phyloP scores from a whole-genome alignment of 92 coral and sea anemone genomes.

The Parazoanthus atlanticus region DNA sequence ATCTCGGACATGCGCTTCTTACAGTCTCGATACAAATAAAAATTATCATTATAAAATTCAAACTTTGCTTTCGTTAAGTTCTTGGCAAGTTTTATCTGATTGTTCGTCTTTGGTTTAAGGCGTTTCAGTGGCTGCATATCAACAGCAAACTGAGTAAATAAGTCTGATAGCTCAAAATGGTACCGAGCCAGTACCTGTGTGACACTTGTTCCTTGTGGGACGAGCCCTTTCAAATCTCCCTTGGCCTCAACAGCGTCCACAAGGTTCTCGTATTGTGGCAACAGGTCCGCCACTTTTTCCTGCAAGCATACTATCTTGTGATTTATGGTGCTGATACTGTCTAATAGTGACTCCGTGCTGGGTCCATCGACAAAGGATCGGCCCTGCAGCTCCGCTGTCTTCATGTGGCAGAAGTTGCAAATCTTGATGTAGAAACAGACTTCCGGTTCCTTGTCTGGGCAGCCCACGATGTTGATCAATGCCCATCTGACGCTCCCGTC shows the following conservation, averaged over 20 bases:
- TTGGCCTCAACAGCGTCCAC: conserved; percentile 91
- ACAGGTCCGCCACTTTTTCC: conserved; percentile 61
- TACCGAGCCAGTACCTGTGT: conserved; percentile 91
- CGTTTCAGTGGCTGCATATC: conserved; percentile 90
- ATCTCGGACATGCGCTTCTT: conserved; percentile 76
- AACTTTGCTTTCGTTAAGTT: conserved; percentile 80
- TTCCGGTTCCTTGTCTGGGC: conserved; percentile 91
- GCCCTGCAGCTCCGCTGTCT: conserved; percentile 81
- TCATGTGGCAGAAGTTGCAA: conserved; percentile 82
- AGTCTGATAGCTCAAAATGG: conserved; percentile 87
- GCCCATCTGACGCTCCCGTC: conserved; percentile 71
- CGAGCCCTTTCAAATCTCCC: conserved; percentile 74
- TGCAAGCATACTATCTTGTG: conserved; percentile 60
- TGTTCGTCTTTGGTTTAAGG: conserved; percentile 84
- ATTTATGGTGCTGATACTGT: conserved; percentile 70
- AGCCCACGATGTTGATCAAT: conserved; percentile 81
- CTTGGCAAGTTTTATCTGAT: conserved; percentile 86
- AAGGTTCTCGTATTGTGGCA: conserved; percentile 87
- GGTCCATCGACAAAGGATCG: conserved; percentile 68
- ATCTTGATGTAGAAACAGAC: conserved; percentile 76
- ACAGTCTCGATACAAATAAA: conserved; percentile 74
- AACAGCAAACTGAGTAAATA: conserved; percentile 97
- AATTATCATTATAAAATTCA: conserved; percentile 76
- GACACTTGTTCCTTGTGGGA: conserved; percentile 76
- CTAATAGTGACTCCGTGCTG: conserved; percentile 58